These are phyloP conservation scores for Chrysodeixis includens DNA, from an alignment of 2,888 invertebrate genomes.

Conservation along the genomic window DNA sequence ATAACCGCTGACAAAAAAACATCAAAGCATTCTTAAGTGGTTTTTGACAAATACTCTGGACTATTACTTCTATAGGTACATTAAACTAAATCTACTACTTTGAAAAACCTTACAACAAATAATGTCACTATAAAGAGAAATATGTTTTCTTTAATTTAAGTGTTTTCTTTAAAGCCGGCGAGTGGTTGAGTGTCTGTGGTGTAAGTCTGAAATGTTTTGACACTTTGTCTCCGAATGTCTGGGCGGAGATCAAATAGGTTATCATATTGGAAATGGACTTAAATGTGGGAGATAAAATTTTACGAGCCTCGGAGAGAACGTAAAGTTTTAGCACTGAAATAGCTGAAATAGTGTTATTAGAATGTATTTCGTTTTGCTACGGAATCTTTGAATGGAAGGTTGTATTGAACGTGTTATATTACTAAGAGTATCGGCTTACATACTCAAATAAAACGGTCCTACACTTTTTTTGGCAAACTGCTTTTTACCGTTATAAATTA, in stretches of 20 bases:
- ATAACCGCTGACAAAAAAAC: too few species aligned
- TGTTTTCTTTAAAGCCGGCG: conserved; percentile 16
- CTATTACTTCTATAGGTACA: neutral
- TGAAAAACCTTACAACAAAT: neutral
- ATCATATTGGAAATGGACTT: conserved; percentile 38
- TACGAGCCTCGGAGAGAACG: neutral
- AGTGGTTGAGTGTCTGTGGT: conserved; percentile 19
- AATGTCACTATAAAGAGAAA: conserved; percentile 13
- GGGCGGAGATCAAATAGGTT: conserved; percentile 43
- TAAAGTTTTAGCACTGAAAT: neutral
- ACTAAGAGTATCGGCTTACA: too few species aligned
- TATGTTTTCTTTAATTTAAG: conserved; percentile 17
- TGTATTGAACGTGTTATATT: too few species aligned
- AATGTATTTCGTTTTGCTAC: neutral
- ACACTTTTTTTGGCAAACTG: too few species aligned
- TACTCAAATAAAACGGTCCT: too few species aligned
- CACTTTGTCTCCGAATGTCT: conserved; percentile 51
- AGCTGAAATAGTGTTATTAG: neutral
- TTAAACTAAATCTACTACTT: neutral
- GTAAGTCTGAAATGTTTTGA: conserved; percentile 55
- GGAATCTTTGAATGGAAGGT: neutral
- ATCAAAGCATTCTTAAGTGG: neutral
- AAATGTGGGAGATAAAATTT: neutral
- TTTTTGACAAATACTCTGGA: neutral
- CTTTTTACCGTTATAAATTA: too few species aligned